These are phyloP conservation scores for Gallinago media DNA, from an alignment of 2,113 vertebrate species.

Conservation along the genomic window DNA sequence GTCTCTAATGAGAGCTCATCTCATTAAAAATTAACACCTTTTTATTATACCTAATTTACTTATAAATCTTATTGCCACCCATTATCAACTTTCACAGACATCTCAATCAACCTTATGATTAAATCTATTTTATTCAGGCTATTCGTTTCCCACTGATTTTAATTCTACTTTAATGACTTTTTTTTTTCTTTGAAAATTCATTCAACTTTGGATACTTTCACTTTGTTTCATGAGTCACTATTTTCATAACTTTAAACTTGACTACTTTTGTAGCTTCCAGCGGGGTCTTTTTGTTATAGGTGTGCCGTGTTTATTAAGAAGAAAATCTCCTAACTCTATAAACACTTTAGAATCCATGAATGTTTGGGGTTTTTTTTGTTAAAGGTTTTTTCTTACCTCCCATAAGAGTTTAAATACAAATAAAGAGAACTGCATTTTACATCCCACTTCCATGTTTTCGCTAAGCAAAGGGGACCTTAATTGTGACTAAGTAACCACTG, in stretches of 20 bases:
- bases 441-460: background rate
- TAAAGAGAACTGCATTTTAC: background rate
- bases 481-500: background rate
- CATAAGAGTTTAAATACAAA: background rate
- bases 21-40: conserved; percentile 71
- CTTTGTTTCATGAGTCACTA: background rate
- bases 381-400: background rate
- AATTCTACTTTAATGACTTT: conserved; percentile 62
- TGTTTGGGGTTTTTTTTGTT: background rate
- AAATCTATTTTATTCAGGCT: conserved; percentile 53
- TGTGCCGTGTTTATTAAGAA: background rate
- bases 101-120: conserved; percentile 56
- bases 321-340: background rate
- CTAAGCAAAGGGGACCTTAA: background rate
- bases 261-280: background rate
- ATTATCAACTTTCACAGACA: conserved; percentile 52
- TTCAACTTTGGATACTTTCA: background rate
- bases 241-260: background rate
- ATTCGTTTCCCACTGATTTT: conserved; percentile 46
- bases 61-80: conserved; percentile 59
- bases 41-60: conserved; percentile 67
- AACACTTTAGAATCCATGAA: background rate
- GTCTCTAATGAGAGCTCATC: conserved; percentile 37
- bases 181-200: conserved; percentile 23
- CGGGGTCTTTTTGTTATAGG: background rate